A percentile compares a stretch with the other conserved stretches of the same genome.
Conservation (phyloP, 2,113 vertebrate genomes). For the Zingel zingel region DNA sequence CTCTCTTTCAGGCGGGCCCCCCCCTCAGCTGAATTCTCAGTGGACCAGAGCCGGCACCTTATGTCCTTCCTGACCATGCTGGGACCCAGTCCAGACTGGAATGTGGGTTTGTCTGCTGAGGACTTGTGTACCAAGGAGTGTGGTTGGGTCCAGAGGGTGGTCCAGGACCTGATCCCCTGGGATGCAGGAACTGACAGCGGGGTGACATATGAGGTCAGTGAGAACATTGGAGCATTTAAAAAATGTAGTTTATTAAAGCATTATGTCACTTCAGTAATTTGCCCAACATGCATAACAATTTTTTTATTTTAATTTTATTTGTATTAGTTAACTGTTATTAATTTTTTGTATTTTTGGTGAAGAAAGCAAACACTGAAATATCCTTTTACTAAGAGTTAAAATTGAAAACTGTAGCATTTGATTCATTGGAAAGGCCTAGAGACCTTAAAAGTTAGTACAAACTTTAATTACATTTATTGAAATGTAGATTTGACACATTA, state of each 20-base stretch:
- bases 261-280: not conserved
- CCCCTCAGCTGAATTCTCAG: conserved; percentile 98
- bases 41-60: conserved; percentile 93
- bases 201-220: conserved; percentile 93
- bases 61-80: conserved; percentile 99
- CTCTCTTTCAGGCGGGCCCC: conserved; percentile 90
- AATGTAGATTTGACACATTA: not conserved
- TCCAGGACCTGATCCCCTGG: conserved; percentile 98
- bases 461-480: not conserved
- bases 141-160: conserved; percentile 95
- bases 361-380: not conserved
- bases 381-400: not conserved
- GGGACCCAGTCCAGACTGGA: conserved; percentile 98
- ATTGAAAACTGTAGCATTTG: not conserved
- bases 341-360: not conserved
- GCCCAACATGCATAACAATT: not conserved
- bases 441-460: not conserved
- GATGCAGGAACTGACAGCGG: conserved; percentile 97
- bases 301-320: too few relatives aligned
- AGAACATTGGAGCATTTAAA: not conserved
- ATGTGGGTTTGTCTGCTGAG: conserved; percentile 95
- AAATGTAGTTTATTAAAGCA: not conserved
- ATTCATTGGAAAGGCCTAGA: not conserved
- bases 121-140: conserved; percentile 98
- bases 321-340: not conserved